Base-by-base conservation (phyloP, 2,113 vertebrate species). In the Nymphicus hollandicus region DNA sequence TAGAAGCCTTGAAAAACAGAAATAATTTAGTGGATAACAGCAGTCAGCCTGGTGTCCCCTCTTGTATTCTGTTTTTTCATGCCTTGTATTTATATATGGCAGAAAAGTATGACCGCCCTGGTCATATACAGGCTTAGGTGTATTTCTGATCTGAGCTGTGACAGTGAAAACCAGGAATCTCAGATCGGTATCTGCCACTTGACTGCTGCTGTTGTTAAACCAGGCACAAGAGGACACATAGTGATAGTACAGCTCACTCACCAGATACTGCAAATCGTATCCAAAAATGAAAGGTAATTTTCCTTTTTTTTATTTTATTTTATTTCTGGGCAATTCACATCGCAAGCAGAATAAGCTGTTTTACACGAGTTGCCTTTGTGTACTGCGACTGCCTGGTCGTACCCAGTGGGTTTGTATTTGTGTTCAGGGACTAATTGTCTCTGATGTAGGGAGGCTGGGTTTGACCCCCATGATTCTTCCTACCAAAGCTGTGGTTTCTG, bases 401-500 rank as follows among this genome's bases (percentile, higher is more conserved):
- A 41, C 7, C 18, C 61, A 15, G 49, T 66, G 81, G 88, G 49
- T 72, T 87, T 94, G 88, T 61, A 35, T 87, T 87, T 52, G 50
- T 74, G 63, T 70, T 92, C 37, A 25, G 58, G 88, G 60, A 46
- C 79, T 91, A 58, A 58, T 47, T 46, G 37, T 71, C 65, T 96
- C 91, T 94, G 81, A 92, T 24, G 44, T 94, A 81, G 65, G 53
- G 83, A 88, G 74, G 29, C 43, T 58, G 71, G 23, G n/a, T 68
- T 92, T 90, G 94, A 95, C 73, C 94, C 71, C 17, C 1, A 6
- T 49, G 20, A 43, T 86, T 95, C 91, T 96, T 89, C 72, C 93
- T 89, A 76, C 88, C 80, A 70, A 66, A 94, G 78, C 95, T 76
- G 37, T 3, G 76, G 43, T 93, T 97, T 97, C 81, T 46, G 82